These are phyloP conservation scores for Eubasilissa regina DNA, from an alignment of 1,140 invertebrate genomes.

Conservation along the genomic window DNA sequence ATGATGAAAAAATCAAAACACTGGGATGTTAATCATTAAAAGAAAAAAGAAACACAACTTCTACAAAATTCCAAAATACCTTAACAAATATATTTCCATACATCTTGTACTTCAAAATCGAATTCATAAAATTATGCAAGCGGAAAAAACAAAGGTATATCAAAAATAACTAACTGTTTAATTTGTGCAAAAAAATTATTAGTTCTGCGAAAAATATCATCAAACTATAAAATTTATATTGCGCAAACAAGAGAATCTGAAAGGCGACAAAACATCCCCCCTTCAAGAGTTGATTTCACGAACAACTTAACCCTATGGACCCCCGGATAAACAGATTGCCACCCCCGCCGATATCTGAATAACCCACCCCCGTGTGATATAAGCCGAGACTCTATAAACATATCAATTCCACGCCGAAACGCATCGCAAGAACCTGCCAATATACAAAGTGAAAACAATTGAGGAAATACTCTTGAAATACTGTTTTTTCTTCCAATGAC, in stretches of 20 bases:
- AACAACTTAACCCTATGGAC: conserved; percentile 49
- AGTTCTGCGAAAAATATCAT: conserved; percentile 13
- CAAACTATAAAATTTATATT: conserved; percentile 33
- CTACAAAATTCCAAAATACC: too few relatives aligned
- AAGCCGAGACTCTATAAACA: conserved; percentile 36
- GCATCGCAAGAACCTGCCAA: conserved; percentile 28
- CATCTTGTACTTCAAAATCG: too few relatives aligned
- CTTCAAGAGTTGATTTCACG: conserved; percentile 46
- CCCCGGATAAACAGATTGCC: conserved; percentile 53
- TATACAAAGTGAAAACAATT: conserved; percentile 24
- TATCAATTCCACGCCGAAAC: conserved; percentile 34
- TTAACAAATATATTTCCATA: too few relatives aligned
- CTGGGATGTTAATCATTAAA: too few relatives aligned
- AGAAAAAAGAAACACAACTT: too few relatives aligned
- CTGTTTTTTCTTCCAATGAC: too few relatives aligned
- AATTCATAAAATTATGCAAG: too few relatives aligned
- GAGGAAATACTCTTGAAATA: not conserved
- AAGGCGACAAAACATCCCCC: conserved; percentile 48
- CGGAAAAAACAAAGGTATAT: too few relatives aligned
- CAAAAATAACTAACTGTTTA: too few relatives aligned
- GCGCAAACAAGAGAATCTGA: conserved; percentile 35
- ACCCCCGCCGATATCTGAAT: conserved; percentile 52
- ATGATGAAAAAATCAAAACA: too few relatives aligned
- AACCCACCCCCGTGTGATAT: conserved; percentile 37
- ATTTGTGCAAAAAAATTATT: not conserved